These are phyloP conservation scores for Pelobates fuscus DNA, from an alignment of 2,113 vertebrate species.

Conservation along the genomic window DNA sequence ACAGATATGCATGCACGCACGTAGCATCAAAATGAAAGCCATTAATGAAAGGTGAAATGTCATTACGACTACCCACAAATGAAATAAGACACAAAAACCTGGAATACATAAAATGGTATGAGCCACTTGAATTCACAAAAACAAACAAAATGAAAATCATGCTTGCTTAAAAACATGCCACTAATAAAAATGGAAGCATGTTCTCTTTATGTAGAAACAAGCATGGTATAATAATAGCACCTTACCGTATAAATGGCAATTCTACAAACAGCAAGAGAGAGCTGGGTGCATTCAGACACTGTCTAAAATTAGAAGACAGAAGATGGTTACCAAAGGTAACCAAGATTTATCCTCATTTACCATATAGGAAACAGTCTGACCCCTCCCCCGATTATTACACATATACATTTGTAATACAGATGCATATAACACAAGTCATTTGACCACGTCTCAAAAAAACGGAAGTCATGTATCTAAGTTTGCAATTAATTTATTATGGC, in stretches of 20 bases:
- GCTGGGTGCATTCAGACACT: slow-evolving; percentile 90
- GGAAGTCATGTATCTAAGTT: no score
- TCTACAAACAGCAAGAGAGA: slow-evolving; percentile 88
- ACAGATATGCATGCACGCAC: no score
- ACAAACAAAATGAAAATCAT: background rate
- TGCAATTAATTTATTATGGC: no score
- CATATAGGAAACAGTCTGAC: no score
- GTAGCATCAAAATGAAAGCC: background rate
- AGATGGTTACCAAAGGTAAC: slow-evolving; percentile 54
- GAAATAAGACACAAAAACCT: background rate
- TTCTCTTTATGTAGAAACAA: slow-evolving; percentile 42
- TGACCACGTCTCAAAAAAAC: no score
- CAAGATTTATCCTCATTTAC: background rate
- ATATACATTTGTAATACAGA: no score
- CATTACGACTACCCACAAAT: background rate
- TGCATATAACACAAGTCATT: no score
- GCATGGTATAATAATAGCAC: slow-evolving; percentile 46
- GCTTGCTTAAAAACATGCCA: slow-evolving; percentile 25
- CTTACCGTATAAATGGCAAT: slow-evolving; percentile 90
- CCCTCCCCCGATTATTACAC: no score
- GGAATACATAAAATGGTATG: background rate
- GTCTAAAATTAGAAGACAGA: slow-evolving; percentile 70
- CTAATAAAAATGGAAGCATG: background rate
- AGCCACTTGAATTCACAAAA: background rate
- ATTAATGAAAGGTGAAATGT: background rate